Conservation (phyloP, 2,113 vertebrate genomes). For the Limnothrissa miodon region DNA sequence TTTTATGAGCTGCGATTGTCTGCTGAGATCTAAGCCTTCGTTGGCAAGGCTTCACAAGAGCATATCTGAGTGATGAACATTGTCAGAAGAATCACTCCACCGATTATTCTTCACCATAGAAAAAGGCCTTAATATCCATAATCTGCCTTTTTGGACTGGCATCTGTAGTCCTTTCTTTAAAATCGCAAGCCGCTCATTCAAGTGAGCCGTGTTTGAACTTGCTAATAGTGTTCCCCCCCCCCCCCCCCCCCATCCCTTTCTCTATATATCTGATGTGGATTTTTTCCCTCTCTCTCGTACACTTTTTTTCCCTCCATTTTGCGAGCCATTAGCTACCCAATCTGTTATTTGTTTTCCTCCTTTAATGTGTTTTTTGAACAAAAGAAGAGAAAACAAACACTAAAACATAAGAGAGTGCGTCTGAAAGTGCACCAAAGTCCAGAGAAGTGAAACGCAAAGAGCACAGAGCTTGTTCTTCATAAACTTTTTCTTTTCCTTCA, state of each 20-base stretch:
- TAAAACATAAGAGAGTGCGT: slow-evolving; percentile 20
- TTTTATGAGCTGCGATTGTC: slow-evolving; percentile 40
- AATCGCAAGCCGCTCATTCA: slow-evolving; percentile 37
- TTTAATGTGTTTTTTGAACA: slow-evolving; percentile 46
- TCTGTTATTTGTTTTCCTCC: slow-evolving; percentile 51
- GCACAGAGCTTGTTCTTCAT: slow-evolving; percentile 34
- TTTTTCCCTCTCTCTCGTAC: slow-evolving; percentile 24
- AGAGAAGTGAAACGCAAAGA: slow-evolving; percentile 44
- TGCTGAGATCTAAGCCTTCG: slow-evolving; percentile 37
- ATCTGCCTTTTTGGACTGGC: slow-evolving; percentile 42
- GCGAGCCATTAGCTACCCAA: slow-evolving; percentile 43
- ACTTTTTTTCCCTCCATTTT: slow-evolving; percentile 13
- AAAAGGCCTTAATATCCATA: slow-evolving; percentile 42
- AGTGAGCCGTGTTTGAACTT: slow-evolving; percentile 47
- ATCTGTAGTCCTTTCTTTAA: slow-evolving; percentile 42
- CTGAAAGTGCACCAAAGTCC: slow-evolving; percentile 31
- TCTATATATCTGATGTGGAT: slow-evolving; percentile 21
- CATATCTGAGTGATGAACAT: slow-evolving; percentile 42
- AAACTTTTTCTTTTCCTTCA: not conserved
- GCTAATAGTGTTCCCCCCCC: slow-evolving; percentile 35
- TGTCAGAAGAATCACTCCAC: slow-evolving; percentile 45
- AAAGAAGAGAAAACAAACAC: slow-evolving; percentile 42
- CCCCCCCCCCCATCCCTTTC: not conserved
- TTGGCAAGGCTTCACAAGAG: slow-evolving; percentile 47
- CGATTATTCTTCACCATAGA: slow-evolving; percentile 36